Evolutionary conservation across 2,888 invertebrate species (phyloP), one percentile per base, ranked within the genome.

Genomic region (Caenorhabditis sinica): DNA sequence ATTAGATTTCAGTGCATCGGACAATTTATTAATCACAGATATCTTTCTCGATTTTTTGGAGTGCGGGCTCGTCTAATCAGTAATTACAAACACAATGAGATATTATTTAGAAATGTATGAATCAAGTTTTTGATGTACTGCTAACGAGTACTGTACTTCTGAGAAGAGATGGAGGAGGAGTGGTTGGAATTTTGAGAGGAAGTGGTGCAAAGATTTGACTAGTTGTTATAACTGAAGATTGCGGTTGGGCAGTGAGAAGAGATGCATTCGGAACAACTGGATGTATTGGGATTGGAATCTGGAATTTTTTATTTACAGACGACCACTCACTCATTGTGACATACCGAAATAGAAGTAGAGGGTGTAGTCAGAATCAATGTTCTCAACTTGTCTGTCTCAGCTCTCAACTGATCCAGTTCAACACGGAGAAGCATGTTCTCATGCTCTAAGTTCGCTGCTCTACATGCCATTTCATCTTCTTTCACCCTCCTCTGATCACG

Each of bases 391-490:
- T 88, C 88, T 17, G 88, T 88, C 69, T 88, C 88, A 3, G 80
- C 85, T 71, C 88, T 65, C 17, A 88, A 63, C 58, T 85, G 73
- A 28, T 88, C 87, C 36, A 88, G 51, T 65, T 88, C 87, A 9
- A 81, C 80, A 0, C 88, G 81, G 11, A 92, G 82, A 4, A 95
- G 95, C 28, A 96, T 94, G 93, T 96, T 96, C 93, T 97, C 96
- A 89, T 96, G 95, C 93, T 97, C 96, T 23, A 97, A 94, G 90
- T 95, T 96, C 0, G 96, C 96, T 1, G 96, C 96, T 77, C 96
- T 94, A 60, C 97, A 95, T 0, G 97, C 97, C 79, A 97, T 95
- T 90, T 97, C 96, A 88, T 97, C 96, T 93, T 98, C 97, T 56
- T 88, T 88, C 60, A 96, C 95, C 89, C 97, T 95, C 82, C 98